Percentiles rank a stretch among this genome's conserved stretches.
Conservation (phyloP, 2,888 invertebrate genomes). For the Strigamia crassipes region DNA sequence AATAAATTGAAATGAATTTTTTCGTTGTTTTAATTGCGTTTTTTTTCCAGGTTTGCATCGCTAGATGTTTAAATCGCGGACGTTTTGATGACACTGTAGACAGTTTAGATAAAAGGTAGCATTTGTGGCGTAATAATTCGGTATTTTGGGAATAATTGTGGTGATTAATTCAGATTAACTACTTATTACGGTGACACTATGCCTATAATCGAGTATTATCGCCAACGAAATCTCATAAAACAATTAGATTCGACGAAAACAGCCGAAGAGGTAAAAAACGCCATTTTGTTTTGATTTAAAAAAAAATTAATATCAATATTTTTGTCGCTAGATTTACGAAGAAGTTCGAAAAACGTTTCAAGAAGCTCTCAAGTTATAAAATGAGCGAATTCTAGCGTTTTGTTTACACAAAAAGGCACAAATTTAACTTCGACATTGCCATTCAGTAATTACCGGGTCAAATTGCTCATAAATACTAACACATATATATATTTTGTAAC, state of each 20-base stretch:
- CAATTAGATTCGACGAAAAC: conserved; percentile 73
- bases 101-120: conserved; percentile 8
- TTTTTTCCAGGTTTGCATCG: not conserved
- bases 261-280: conserved; percentile 69
- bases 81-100: conserved; percentile 13
- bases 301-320: too few relatives aligned
- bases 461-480: too few relatives aligned
- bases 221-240: conserved; percentile 70
- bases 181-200: conserved; percentile 84
- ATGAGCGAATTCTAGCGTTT: too few relatives aligned
- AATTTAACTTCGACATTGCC: too few relatives aligned
- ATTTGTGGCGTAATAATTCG: not conserved
- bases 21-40: not conserved
- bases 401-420: too few relatives aligned
- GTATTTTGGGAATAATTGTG: not conserved
- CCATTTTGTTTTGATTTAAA: not conserved
- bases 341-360: conserved; percentile 47
- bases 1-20: conserved; percentile 16
- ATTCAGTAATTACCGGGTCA: too few relatives aligned
- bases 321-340: conserved; percentile 51
- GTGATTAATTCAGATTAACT: conserved; percentile 65
- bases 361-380: conserved; percentile 59
- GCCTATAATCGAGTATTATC: conserved; percentile 86
- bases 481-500: too few relatives aligned
- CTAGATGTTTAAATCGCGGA: conserved; percentile 12